A percentile compares a stretch with the other conserved stretches of the same genome.
Conservation (phyloP, 2,797 vertebrate species). For the Lemur catta region DNA sequence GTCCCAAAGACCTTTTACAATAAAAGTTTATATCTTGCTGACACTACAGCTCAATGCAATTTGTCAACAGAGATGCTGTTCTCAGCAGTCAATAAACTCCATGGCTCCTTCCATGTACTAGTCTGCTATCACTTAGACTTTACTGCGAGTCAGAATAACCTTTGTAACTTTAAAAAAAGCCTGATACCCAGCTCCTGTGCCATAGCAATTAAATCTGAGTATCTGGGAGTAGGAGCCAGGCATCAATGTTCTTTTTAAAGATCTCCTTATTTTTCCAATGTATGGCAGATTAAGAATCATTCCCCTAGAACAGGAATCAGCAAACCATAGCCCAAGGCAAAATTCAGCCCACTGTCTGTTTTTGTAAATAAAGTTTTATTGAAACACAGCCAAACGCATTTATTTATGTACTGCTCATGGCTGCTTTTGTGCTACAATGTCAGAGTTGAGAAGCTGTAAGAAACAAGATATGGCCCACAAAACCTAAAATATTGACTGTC, state of each 20-base stretch:
- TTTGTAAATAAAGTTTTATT: not conserved
- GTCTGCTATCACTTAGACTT: not conserved
- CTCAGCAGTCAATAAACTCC: not conserved
- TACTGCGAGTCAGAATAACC: not conserved
- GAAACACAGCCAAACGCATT: not conserved
- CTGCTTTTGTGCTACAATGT: not conserved
- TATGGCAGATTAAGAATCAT: not conserved
- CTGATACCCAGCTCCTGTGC: not conserved
- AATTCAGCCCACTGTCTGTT: not conserved
- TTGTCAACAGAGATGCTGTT: not conserved
- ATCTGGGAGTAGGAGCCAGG: not conserved
- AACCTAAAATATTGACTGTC: not conserved
- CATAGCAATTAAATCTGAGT: not conserved
- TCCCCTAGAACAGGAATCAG: not conserved
- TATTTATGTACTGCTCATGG: not conserved
- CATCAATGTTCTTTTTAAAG: not conserved
- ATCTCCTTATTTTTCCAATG: not conserved
- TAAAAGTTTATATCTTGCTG: not conserved
- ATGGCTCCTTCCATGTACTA: not conserved
- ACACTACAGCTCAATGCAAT: not conserved
- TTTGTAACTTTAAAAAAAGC: not conserved
- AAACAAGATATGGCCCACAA: not conserved
- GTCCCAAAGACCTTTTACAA: not conserved
- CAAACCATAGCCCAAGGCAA: not conserved
- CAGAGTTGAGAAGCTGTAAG: not conserved